A percentile compares a stretch with the other conserved stretches of the same genome.
Evolutionary conservation across 2,888 invertebrate species (phyloP).

Genomic region (Portevinia maculata): DNA sequence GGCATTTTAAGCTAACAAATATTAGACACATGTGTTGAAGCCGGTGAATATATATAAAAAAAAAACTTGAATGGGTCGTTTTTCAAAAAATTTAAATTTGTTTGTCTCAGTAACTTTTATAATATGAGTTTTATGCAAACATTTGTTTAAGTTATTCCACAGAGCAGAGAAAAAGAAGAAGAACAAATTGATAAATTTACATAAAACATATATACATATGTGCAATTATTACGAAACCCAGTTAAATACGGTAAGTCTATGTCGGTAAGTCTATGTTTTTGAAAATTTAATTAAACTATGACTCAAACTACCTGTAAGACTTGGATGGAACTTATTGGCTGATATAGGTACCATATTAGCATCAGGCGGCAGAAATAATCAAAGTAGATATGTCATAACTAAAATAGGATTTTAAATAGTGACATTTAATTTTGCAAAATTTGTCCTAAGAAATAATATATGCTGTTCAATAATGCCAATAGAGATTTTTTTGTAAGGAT

Average conservation of each 20-base stretch:
- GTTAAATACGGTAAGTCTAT: not conserved
- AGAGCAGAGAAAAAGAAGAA: not conserved
- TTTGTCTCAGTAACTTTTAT: slow-evolving; percentile 42
- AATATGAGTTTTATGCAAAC: slow-evolving; percentile 39
- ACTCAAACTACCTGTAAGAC: not conserved
- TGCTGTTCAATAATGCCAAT: no score
- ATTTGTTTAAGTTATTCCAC: slow-evolving; percentile 2
- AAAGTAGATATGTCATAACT: not conserved
- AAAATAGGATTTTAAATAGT: not conserved
- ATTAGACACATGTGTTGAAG: slow-evolving; percentile 45
- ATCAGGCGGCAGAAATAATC: not conserved
- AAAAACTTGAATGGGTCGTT: slow-evolving; percentile 35
- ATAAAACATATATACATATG: not conserved
- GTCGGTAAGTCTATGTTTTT: no score
- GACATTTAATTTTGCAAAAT: no score
- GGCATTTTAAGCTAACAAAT: slow-evolving; percentile 35
- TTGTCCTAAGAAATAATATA: no score
- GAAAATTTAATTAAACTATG: not conserved
- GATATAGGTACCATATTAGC: not conserved
- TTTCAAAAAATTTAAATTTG: slow-evolving; percentile 37
- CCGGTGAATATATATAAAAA: slow-evolving; percentile 54
- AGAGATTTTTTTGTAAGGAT: no score
- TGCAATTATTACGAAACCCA: not conserved
- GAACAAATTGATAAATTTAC: not conserved
- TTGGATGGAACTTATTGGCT: not conserved